Percentiles rank a stretch among this genome's conserved stretches.
Evolutionary conservation across 1,140 invertebrate species (phyloP).

Genomic region (Pantala flavescens): DNA sequence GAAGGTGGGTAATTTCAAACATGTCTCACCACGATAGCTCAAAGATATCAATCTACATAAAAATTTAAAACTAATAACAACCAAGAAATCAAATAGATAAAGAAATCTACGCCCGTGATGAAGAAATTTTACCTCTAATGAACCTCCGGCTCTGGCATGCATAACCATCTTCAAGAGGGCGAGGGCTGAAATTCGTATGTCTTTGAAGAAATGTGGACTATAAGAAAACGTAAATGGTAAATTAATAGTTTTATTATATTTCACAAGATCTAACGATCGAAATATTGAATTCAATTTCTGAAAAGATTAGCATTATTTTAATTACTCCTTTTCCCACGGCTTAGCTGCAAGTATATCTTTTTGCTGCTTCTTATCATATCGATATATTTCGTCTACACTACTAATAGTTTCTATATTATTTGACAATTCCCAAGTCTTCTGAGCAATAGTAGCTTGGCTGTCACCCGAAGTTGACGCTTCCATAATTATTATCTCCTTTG

Average conservation of each 20-base stretch:
- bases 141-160: slow-evolving; percentile 96
- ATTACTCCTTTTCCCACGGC: slow-evolving; percentile 95
- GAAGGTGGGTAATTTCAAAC: too few species aligned
- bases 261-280: neutral
- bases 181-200: slow-evolving; percentile 95
- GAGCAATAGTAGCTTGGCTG: slow-evolving; percentile 61
- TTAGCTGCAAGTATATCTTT: slow-evolving; percentile 92
- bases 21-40: too few species aligned
- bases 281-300: neutral
- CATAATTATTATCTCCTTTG: neutral
- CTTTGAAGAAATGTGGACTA: slow-evolving; percentile 96
- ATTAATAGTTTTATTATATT: neutral
- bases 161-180: slow-evolving; percentile 99
- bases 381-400: slow-evolving; percentile 89
- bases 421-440: slow-evolving; percentile 85
- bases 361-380: slow-evolving; percentile 90
- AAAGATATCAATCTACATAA: too few species aligned
- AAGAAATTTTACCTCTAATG: slow-evolving; percentile 68
- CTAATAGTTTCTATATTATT: slow-evolving; percentile 88
- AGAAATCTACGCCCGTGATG: too few species aligned
- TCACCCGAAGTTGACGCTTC: slow-evolving; percentile 47
- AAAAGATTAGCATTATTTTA: neutral
- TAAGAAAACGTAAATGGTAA: slow-evolving; percentile 30
- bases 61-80: too few species aligned
- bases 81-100: too few species aligned